Evolutionary conservation across 2,797 vertebrate species (phyloP), one percentile per base, ranked within the genome.

Genomic region (Poecilia velifera): DNA sequence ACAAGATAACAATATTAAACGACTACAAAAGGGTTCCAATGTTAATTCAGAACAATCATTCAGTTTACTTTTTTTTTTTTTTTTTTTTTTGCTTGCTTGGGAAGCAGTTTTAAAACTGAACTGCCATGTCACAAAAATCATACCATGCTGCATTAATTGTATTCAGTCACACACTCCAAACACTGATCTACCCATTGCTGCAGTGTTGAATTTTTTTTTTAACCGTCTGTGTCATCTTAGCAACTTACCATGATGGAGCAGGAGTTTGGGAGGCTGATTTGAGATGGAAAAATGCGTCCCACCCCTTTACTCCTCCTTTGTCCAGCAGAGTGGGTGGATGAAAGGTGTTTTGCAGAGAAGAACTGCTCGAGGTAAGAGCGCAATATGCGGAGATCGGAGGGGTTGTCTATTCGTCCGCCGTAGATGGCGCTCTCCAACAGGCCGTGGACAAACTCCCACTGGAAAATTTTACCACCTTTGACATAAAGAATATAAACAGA

Each of bases 371-470:
- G 94, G 91, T 99, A 99, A 51, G 97, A 99, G 6, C 97, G 97
- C 83, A 99, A 95, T 90, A 99, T 96, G 78, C 96, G 94, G 82
- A 98, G 97, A 94, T 99, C 98, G 45, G 97, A 98, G 71, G 93
- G 95, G 89, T 99, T 99, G 92, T 99, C 98, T 25, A 99, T 94
- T 68, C 97, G 97, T 49, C 98, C 98, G 41, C 98, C 98, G 74
- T 99, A 99, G 93, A 99, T 97, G 78, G 98, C 97, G 78, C 95
- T 97, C 95, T 99, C 98, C 92, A 99, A 93, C 72, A 99, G 96
- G 46, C 98, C 98, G 45, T 96, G 97, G 73, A 98, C 96, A 89
- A 97, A 98, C 90, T 99, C 97, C 98, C 97, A 99, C 71, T 98
- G 97, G 88, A 98, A 94, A 62, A 88, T 79, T 95, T 96, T 97